phyloP scores from a whole-genome alignment of 1,140 invertebrate species.

The Xylocopa sonorina region DNA sequence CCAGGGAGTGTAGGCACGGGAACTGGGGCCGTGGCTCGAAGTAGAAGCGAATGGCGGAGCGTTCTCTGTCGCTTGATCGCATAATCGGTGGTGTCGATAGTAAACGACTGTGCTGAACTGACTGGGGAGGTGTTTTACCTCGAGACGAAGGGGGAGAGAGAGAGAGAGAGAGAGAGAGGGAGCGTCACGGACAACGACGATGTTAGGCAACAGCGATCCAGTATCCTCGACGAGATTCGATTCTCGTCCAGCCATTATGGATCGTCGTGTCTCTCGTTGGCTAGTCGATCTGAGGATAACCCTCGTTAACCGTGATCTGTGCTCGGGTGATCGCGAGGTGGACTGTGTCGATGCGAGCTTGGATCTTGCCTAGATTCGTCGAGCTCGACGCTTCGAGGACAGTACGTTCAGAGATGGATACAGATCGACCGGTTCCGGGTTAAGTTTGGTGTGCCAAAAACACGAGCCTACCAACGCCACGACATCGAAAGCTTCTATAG shows the following conservation, averaged over 20 bases:
- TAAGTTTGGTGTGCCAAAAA: conserved; percentile 33
- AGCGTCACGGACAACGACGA: not conserved
- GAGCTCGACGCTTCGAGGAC: not conserved
- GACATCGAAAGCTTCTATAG: not conserved
- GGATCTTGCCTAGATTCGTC: not conserved
- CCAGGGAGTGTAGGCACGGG: conserved; percentile 41
- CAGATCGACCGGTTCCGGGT: not conserved
- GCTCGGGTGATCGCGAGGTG: conserved; percentile 1
- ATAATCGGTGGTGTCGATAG: conserved; percentile 12
- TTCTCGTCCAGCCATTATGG: not conserved
- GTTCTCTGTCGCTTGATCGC: conserved; percentile 32
- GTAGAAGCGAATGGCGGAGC: conserved; percentile 32
- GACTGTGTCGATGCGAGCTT: conserved; percentile 33
- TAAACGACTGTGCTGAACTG: not conserved
- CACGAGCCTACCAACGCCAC: conserved; percentile 5
- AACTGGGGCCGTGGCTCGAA: not conserved
- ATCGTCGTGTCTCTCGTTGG: not conserved
- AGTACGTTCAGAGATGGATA: not conserved
- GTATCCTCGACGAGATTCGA: not conserved
- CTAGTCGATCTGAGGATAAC: not conserved
- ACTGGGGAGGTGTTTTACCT: not conserved
- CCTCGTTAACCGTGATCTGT: not conserved
- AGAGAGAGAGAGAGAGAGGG: too few relatives aligned
- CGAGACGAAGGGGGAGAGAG: too few relatives aligned
- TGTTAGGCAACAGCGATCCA: not conserved